Base-by-base conservation (phyloP, 1,140 invertebrate genomes). In the Papilio helenus region DNA sequence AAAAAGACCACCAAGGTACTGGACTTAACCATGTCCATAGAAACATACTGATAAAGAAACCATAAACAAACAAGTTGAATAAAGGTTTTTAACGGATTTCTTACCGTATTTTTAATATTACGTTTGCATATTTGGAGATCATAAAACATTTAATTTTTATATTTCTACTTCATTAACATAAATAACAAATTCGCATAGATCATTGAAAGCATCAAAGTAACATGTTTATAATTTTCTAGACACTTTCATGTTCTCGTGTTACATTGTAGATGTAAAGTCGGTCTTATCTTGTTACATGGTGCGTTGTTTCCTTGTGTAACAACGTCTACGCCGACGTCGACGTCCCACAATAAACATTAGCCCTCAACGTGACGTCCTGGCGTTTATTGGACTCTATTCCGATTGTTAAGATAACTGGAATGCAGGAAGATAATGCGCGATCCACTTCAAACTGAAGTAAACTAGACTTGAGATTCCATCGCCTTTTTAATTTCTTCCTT, bases 321-420 rank as follows among this genome's bases (percentile, higher is more conserved):
- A 72, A 3, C 42, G 71, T 16, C 12, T 12, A 46, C 44, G 10
- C 44, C 44, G 44, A 51, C 72, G 42, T 18, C 72, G 72, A 73
- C 20, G 42, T 72, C n/a, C 72, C n/a, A 44, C 72, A 49, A 73
- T 73, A 73, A 73, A 77, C 49, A 77, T 61, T 61, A 76, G 16
- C 2, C 51, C 26, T 26, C 58, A 77, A 77, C 76, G 76, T 77
- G 76, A 77, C 76, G 76, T 61, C 76, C 55, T 65, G 55, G 51
- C 51, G 55, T 77, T 77, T 77, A 61, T 77, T 65, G 34, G 76
- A 61, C 55, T 61, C 34, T 42, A 58, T 74, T 61, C 76, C 55
- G 29, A 77, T 77, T 42, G 34, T n/a, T 51, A 14, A 77, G 76
- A 77, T 77, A 77, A 77, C 76, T 29, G 58, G 76, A 61, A 77